These are phyloP conservation scores for Copidosoma aretas DNA, from an alignment of 2,888 invertebrate genomes.

Conservation along the genomic window DNA sequence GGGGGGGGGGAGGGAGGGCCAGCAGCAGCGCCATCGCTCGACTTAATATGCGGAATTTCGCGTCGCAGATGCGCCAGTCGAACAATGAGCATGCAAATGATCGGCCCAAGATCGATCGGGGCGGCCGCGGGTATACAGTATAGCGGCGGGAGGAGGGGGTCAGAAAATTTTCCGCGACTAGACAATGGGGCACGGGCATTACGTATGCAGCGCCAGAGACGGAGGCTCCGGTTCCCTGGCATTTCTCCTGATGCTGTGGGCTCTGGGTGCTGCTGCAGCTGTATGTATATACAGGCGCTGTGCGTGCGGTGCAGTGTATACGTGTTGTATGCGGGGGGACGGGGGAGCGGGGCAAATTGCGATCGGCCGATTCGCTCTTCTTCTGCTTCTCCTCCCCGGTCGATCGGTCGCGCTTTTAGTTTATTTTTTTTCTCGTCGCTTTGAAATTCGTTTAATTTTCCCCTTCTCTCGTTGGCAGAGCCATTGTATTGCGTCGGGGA, in stretches of 20 bases:
- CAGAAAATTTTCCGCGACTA: constrained; percentile 54
- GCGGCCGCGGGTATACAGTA: constrained; percentile 55
- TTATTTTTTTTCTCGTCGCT: background rate
- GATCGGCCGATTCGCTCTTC: constrained; percentile 21
- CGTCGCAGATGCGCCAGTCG: constrained; percentile 47
- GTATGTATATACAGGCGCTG: too few relatives aligned
- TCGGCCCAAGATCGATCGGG: constrained; percentile 61
- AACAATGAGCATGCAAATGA: constrained; percentile 64
- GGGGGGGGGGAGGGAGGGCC: background rate
- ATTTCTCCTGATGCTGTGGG: constrained; percentile 58
- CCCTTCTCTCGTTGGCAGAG: too few relatives aligned
- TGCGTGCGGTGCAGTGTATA: too few relatives aligned
- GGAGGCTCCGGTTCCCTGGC: constrained; percentile 50
- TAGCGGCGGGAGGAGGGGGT: too few relatives aligned
- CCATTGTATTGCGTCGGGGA: too few relatives aligned
- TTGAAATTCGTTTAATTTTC: background rate
- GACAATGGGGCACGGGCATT: constrained; percentile 59
- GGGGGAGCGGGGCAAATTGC: constrained; percentile 43
- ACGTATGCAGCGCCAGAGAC: constrained; percentile 56
- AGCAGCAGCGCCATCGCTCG: too few relatives aligned
- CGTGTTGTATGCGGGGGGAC: constrained; percentile 55
- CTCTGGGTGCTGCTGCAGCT: too few relatives aligned
- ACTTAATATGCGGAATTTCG: constrained; percentile 58
- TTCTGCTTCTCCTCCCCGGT: constrained; percentile 15
- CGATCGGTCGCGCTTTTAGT: background rate